Base-by-base conservation (phyloP, 53 echinoderm and acorn worm species). In the Patiria pectinifera region DNA sequence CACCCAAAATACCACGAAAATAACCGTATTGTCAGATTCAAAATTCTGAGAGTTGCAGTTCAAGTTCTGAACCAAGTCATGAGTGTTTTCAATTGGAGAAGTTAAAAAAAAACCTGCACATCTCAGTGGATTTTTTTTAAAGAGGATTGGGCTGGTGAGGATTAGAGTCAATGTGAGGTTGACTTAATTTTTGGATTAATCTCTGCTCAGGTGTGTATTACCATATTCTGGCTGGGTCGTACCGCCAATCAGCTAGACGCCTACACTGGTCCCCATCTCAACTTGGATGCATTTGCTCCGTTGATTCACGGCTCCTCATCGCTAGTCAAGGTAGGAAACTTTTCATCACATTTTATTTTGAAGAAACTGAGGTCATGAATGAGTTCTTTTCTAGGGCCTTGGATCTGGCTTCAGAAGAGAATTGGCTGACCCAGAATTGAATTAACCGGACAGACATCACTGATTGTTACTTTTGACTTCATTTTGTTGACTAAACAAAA, bases 141-240 rank as follows among this genome's bases (percentile, higher is more conserved):
- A 16, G 3, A 14, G 4, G 66, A 66, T 60, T 60, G 60, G 15
- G 66, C 66, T 66, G 14, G 0, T 11, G 14, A 66, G 66, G 74
- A 0, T 74, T 47, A 8, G 16, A 48, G 44, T 23, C 49, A 10
- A 47, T 4, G 66, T 63, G 61, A 69, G 4, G 16, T 45, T 53
- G 9, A 69, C 22, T 45, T 45, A 3, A 21, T 47, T 53, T 53
- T 87, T 77, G 45, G 14, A 19, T 11, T 92, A 14, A 48, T 7
- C 53, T 22, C 35, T 47, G 45, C 43, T 4, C 62, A 94, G 92
- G 94, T 94, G n/a, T 94, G 94, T 22, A 94, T 92, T 59, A 94
- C 94, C 6, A 45, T 94, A 63, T 94, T 81, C 78, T 94, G 94
- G 94, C 70, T 94, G 71, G 94, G 94, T 21, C 86, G 82, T 12